Percentiles rank a stretch among this genome's conserved stretches.
Evolutionary conservation across 2,888 invertebrate species (phyloP).

Genomic region (Drosophila infuscata): DNA sequence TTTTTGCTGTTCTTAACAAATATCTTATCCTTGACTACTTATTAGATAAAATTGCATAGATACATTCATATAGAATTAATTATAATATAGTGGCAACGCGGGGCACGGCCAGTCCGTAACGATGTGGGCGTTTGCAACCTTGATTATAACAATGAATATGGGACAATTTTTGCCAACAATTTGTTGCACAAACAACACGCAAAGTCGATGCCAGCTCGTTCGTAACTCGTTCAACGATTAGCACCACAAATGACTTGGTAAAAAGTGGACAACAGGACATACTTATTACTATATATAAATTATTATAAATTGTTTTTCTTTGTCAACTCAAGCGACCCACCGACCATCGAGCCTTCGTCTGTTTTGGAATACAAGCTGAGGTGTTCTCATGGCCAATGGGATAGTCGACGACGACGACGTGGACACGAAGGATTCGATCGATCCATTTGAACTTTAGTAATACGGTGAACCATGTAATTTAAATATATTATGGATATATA

Average conservation of each 20-base stretch:
- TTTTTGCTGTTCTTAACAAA: background rate
- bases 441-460: background rate
- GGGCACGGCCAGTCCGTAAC: slow-evolving; percentile 2
- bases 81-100: background rate
- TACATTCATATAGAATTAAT: background rate
- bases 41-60: background rate
- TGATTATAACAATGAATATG: slow-evolving; percentile 1
- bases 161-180: slow-evolving; percentile 2
- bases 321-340: background rate
- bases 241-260: background rate
- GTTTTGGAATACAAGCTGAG: background rate
- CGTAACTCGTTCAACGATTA: background rate
- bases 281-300: background rate
- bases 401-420: too few species aligned
- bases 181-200: slow-evolving; percentile 10
- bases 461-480: background rate
- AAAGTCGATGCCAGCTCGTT: background rate
- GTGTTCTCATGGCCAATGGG: slow-evolving; percentile 1
- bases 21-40: background rate
- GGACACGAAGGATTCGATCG: background rate
- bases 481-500: slow-evolving; percentile 1
- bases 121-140: slow-evolving; percentile 2
- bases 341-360: background rate
- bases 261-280: background rate
- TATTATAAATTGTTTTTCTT: background rate